Conservation (phyloP, 2,797 vertebrate species). For the Malacoctenus gilli region DNA sequence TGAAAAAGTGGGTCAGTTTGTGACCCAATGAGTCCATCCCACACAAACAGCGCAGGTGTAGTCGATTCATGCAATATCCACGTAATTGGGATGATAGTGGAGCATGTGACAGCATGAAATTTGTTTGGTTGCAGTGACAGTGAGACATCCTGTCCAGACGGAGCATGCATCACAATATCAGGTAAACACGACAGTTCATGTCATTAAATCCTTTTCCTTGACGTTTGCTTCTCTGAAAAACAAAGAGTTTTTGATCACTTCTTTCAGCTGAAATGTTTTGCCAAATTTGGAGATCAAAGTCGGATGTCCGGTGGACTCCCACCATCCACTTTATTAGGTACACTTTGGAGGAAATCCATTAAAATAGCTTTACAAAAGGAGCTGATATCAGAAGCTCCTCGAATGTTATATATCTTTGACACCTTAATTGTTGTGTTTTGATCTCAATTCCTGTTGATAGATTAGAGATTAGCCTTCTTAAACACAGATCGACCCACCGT, state of each 20-base stretch:
- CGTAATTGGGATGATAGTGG: conserved; percentile 11
- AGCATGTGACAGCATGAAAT: conserved; percentile 4
- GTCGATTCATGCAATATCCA: background rate
- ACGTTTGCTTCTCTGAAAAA: no score
- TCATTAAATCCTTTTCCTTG: background rate
- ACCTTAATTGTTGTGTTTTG: no score
- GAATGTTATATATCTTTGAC: no score
- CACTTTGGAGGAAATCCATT: no score
- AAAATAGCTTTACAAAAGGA: no score
- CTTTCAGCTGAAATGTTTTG: background rate
- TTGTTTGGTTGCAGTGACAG: background rate
- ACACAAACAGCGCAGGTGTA: conserved; percentile 5
- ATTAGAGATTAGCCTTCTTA: no score
- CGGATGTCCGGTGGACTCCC: no score
- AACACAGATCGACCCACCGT: no score
- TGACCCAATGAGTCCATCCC: conserved; percentile 17
- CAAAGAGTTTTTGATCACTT: background rate
- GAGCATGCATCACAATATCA: conserved; percentile 2
- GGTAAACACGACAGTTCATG: background rate
- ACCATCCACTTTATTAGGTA: no score
- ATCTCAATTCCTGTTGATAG: no score
- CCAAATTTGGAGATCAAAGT: background rate
- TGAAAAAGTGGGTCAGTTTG: conserved; percentile 35
- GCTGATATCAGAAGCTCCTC: no score
- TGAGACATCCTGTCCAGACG: background rate